Percentiles rank a stretch among this genome's conserved stretches.
Conservation (phyloP, 2,113 vertebrate genomes). For the Rhinoptilus africanus region DNA sequence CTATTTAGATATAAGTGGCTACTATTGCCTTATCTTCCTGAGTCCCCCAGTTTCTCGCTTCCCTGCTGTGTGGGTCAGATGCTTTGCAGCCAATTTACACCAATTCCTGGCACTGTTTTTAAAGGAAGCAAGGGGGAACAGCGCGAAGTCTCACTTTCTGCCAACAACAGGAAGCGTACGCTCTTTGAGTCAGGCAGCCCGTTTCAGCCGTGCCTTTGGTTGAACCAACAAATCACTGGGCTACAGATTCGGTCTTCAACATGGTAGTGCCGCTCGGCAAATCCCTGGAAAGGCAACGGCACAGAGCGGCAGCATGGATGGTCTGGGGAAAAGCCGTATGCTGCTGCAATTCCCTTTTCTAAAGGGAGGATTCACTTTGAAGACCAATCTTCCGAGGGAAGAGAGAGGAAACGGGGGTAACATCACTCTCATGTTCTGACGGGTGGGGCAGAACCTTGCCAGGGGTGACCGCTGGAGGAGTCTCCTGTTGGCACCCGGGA, state of each 20-base stretch:
- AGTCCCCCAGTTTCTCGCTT: constrained; percentile 50
- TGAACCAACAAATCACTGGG: not conserved
- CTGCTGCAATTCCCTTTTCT: not conserved
- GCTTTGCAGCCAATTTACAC: constrained; percentile 45
- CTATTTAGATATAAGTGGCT: not conserved
- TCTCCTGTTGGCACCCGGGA: not conserved
- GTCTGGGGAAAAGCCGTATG: fast-evolving
- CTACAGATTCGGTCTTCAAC: not conserved
- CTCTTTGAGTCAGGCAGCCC: constrained; percentile 19
- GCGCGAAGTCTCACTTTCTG: constrained; percentile 50
- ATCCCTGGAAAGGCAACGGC: not conserved
- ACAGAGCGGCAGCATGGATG: fast-evolving
- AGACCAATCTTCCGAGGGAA: not conserved
- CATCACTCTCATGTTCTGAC: not conserved
- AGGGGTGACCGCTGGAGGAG: not conserved
- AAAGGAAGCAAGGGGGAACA: constrained; percentile 63
- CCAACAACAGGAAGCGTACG: constrained; percentile 55
- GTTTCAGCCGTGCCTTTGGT: not conserved
- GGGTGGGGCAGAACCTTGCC: not conserved
- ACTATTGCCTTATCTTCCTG: not conserved
- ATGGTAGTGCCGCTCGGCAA: fast-evolving
- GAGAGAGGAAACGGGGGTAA: not conserved
- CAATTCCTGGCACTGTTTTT: constrained; percentile 65
- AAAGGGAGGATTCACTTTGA: not conserved
- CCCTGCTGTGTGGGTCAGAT: constrained; percentile 42